Base-by-base conservation (phyloP, 2,888 invertebrate genomes). In the Nomada fabriciana region DNA sequence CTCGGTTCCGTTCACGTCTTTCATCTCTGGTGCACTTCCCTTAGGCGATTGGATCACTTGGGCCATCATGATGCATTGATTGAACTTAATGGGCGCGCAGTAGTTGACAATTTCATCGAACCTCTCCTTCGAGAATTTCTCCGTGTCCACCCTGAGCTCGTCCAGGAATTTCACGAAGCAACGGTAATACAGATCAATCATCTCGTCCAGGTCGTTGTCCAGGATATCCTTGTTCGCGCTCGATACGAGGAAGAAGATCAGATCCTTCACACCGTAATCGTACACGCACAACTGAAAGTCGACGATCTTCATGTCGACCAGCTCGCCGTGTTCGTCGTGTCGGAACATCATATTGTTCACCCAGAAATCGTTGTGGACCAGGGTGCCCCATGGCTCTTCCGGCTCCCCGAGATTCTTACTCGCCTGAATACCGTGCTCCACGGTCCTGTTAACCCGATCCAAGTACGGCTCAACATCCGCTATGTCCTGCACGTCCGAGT, bases 331-430 rank as follows among this genome's bases (percentile, higher is more conserved):
- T 0, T 63, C 86, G 60, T 91, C 88, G 60, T 91, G 88, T 13
- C 88, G 87, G 74, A 93, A 94, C 91, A 94, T 90, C 91, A 94
- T 94, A 65, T 94, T 94, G 86, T 94, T 94, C 5, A 93, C 92
- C 94, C 94, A 94, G 76, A 93, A 93, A 76, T 94, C 94, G 55
- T 89, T 89, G 78, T 94, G 94, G 0, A 92, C 83, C 18, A 94
- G 68, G 1, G 94, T 92, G 9, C 85, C 85, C 93, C 94, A 94
- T 0, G 89, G 91, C 67, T 93, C 93, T 47, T 85, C 55, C 9
- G 68, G 42, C 2, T 52, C 15, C 2, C 2, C 2, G 0, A 9
- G 10, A 9, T 63, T 75, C 9, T 67, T 68, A 0, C 7, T 23
- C 59, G 20, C 9, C 9, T 57, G 3, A 0, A 47, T 18, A n/a